Base-by-base conservation (phyloP, 2,113 vertebrate genomes). In the Daphoenositta chrysoptera region DNA sequence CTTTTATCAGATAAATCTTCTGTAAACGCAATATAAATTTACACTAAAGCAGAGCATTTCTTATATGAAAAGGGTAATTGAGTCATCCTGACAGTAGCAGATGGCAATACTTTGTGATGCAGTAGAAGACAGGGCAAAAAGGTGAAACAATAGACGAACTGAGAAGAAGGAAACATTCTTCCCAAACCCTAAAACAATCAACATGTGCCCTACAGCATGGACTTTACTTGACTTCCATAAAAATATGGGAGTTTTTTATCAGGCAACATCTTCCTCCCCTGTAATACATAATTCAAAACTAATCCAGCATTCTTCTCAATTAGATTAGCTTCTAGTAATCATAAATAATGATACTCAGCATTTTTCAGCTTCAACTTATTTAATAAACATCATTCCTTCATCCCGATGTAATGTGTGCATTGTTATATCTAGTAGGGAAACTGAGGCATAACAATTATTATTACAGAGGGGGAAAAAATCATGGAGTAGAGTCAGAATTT, bases 381-480 rank as follows among this genome's bases (percentile, higher is more conserved):
- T 54, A 64, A 57, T 45, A 30, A 91, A 33, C 15, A 13, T 53
- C 4, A 6, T 57, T 80, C 28, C 40, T 63, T 14, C 12, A 7
- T 70, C 22, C 14, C 0, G 0, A 2, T 71, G 5, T 28, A 33
- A 58, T 15, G 8, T 19, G 44, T 14, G 7, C 11, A 13, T 83
- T 54, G 8, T 23, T 76, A 39, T 39, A 71, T 35, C 26, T 21
- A 28, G 10, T 9, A 53, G 40, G 77, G 86, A 96, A 95, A 96
- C 88, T 96, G 95, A 95, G 93, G 94, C 57, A 87, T 15, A 17
- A 15, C 16, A 23, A 12, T 53, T 89, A 33, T 42, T 87, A 48
- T 42, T 86, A 16, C 83, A 84, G 37, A 78, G 28, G 35, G 28
- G 3, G 26, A 70, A 75, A 68, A 77, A 51, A 12, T n/a, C 9